Evolutionary conservation across 2,797 vertebrate species (phyloP), one percentile per base, ranked within the genome.

Genomic region (Benthosema pterotum): DNA sequence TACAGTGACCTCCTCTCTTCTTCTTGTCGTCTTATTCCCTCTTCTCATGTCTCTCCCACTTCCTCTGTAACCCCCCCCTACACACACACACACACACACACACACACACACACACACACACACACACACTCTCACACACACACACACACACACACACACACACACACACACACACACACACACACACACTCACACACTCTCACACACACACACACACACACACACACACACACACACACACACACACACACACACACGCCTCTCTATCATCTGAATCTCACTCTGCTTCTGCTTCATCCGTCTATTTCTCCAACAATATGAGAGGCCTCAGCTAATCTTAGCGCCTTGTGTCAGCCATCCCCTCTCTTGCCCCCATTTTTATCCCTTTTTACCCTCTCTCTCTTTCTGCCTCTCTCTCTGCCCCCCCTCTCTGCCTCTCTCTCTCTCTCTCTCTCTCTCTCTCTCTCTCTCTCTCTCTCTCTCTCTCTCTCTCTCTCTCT

Each of bases 321-420:
- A 83, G 74, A 75, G 78, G 72, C 78, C 50, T 60, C 32, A 9
- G 74, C 78, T 87, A 86, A 72, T 88, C 82, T 88, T 71, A 63
- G 72, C 58, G 61, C 72, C 88, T n/a, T 84, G 83, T 78, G 84
- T 90, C 86, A 89, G 88, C 83, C 63, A 85, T 84, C 72, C 22
- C 61, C 71, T 78, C 71, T 72, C 63, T 58, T 11, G 28, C 63
- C 71, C 79, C 71, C 74, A 63, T 58, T 13, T 6, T 4, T 16
- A 45, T 45, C 43, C 22, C 12, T 2, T 42, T 42, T 28, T 6
- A 19, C n/a, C 14, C 32, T 9, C 32, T 16, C n/a, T 32, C 17
- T 9, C 58, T 47, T 5, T 5, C 28, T 43, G 60, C 60, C 45
- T 22, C 55, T 38, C 46, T 32, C 13, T 18, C 12, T 69, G n/a